Base-by-base conservation (phyloP, 92 coral and sea anemone species). In the Umimayanthus chanpuru region DNA sequence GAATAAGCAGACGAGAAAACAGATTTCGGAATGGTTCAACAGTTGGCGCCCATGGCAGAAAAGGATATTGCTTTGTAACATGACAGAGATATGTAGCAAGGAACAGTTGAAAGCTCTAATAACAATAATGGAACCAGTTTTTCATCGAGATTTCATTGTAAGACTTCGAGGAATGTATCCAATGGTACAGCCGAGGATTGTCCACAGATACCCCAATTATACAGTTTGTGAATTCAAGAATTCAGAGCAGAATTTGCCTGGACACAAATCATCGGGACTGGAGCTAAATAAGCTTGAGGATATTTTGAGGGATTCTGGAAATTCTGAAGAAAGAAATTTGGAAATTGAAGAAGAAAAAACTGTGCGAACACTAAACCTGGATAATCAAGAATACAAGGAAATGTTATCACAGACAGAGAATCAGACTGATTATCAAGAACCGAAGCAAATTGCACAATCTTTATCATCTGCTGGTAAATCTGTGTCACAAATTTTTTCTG, bases 21-120 rank as follows among this genome's bases (percentile, higher is more conserved):
- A 92, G 56, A 95, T 97, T 2, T 91, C 95, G 40, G 98, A 97
- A 70, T 95, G 99, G 99, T 97, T 95, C 64, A 39, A 90, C 15
- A 85, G 92, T 28, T 97, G 99, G 99, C 88, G 96, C 49, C 92
- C 97, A 5, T 97, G 99, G 99, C 99, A 97, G 82, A 91, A 94
- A 82, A 90, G 94, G 29, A 94, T 97, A 73, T 90, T 97, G 70
- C 82, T 97, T 81, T 97, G 99, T 77, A 94, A 94, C 58, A 90
- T 95, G 84, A 92, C 99, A 3, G 99, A 92, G 78, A 97, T 94
- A 81, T 96, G 97, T 81, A 89, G 95, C 67, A 93, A 94, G 82
- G 89, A 85, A 41, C 98, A 96, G 85, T 91, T 97, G 58, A 90
- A 90, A 78, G 92, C 96, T 11, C 91, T 97, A 29, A 81, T 93